phyloP scores from a whole-genome alignment of 2,797 vertebrate genomes.

The Enteromius mattozi region DNA sequence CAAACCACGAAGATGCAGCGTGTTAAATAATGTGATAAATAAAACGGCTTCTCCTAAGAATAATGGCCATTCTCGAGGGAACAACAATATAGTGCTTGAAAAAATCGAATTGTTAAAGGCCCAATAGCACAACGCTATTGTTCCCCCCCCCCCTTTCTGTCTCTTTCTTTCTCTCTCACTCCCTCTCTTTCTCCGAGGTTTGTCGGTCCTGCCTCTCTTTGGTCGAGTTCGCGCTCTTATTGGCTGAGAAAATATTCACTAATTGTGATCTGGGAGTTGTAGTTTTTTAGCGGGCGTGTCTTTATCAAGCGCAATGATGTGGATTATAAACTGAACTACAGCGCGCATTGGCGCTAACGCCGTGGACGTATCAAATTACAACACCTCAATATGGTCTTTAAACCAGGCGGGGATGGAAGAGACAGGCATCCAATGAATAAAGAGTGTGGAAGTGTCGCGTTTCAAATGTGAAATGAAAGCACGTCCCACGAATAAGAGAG shows the following conservation, averaged over 20 bases:
- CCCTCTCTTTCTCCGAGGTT: slow-evolving; percentile 46
- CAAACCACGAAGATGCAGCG: not conserved
- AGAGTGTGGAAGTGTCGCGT: slow-evolving; percentile 56
- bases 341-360: slow-evolving; percentile 52
- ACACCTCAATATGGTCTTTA: slow-evolving; percentile 51
- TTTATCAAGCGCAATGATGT: slow-evolving; percentile 46
- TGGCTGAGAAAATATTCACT: slow-evolving; percentile 58
- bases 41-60: not conserved
- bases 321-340: slow-evolving; percentile 62
- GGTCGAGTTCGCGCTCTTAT: slow-evolving; percentile 58
- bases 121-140: slow-evolving; percentile 60
- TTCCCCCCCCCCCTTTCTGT: slow-evolving; percentile 41
- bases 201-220: slow-evolving; percentile 62
- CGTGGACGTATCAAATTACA: slow-evolving; percentile 68
- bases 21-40: not conserved
- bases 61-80: not conserved
- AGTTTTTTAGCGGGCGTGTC: slow-evolving; percentile 68
- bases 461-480: slow-evolving; percentile 62
- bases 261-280: slow-evolving; percentile 65
- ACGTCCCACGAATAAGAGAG: slow-evolving; percentile 33
- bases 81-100: not conserved
- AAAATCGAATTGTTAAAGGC: slow-evolving; percentile 8
- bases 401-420: slow-evolving; percentile 63
- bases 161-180: slow-evolving; percentile 37
- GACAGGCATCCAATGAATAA: slow-evolving; percentile 60